Percentiles rank a stretch among this genome's conserved stretches.
These are phyloP conservation scores for Ophonus ardosiacus DNA, from an alignment of 2,888 invertebrate species.

Conservation along the genomic window DNA sequence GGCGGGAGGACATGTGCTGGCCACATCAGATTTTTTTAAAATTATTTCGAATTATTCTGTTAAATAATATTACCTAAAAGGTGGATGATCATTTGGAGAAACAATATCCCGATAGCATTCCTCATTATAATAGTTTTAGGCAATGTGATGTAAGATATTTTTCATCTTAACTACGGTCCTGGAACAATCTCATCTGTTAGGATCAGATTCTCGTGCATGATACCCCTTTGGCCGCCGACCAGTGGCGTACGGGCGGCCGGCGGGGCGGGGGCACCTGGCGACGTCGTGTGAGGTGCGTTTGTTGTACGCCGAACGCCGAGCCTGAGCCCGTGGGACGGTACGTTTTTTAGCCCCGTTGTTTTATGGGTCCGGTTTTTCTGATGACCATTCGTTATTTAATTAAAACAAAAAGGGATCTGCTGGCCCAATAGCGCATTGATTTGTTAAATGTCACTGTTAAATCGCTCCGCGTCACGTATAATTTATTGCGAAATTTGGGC, in stretches of 20 bases:
- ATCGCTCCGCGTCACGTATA: constrained; percentile 55
- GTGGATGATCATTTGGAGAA: not conserved
- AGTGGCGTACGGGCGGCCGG: constrained; percentile 12
- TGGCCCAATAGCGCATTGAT: constrained; percentile 62
- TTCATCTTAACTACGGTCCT: not conserved
- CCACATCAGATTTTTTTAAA: too few species aligned
- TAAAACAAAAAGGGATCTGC: constrained; percentile 61
- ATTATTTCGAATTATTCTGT: too few species aligned
- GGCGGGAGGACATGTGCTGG: too few species aligned
- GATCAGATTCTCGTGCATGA: not conserved
- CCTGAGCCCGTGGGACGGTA: constrained; percentile 47
- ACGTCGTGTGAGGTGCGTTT: constrained; percentile 62
- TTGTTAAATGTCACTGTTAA: constrained; percentile 63
- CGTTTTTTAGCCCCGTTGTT: constrained; percentile 60
- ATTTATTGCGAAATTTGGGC: constrained; percentile 51
- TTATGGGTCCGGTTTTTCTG: constrained; percentile 61
- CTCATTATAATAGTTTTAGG: not conserved
- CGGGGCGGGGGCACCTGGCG: not conserved
- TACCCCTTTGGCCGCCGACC: not conserved
- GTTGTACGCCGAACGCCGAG: constrained; percentile 43
- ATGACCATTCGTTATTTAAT: constrained; percentile 63
- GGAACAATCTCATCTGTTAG: not conserved
- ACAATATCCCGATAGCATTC: not conserved
- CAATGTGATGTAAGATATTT: not conserved
- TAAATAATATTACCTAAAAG: too few species aligned